Percentiles rank a stretch among this genome's conserved stretches.
Conservation (phyloP, 2,888 invertebrate genomes). For the Apocheima hispidaria region DNA sequence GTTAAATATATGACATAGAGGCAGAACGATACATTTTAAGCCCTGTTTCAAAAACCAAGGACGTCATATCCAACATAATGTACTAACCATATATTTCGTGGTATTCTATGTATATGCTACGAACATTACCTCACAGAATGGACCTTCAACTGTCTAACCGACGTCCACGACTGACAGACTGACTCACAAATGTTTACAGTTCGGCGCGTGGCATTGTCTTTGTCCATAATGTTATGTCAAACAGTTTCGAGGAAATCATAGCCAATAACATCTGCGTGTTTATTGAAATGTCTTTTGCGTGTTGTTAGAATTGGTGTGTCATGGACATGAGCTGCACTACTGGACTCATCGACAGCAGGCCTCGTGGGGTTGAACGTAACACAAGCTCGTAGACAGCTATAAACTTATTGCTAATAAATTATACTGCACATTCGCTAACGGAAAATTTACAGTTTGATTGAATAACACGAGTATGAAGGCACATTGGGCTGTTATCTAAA, state of each 20-base stretch:
- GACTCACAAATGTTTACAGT: slow-evolving; percentile 75
- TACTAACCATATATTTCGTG: no score
- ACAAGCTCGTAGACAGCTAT: no score
- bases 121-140: slow-evolving; percentile 9
- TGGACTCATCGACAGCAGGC: background rate
- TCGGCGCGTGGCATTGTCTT: slow-evolving; percentile 81
- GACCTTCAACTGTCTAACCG: slow-evolving; percentile 13
- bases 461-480: no score
- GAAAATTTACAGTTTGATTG: no score
- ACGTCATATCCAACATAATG: background rate
- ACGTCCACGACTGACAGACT: slow-evolving; percentile 44
- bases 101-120: no score
- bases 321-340: slow-evolving; percentile 1
- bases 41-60: no score
- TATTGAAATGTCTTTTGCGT: slow-evolving; percentile 59
- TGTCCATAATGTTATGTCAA: slow-evolving; percentile 76
- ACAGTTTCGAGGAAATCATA: slow-evolving; percentile 73
- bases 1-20: no score
- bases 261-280: slow-evolving; percentile 58
- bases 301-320: slow-evolving; percentile 42
- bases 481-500: no score
- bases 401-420: no score
- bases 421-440: no score
- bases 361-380: no score
- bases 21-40: no score